A percentile compares a stretch with the other conserved stretches of the same genome.
Evolutionary conservation across 2,797 vertebrate species (phyloP).

Genomic region (Florisuga fusca): DNA sequence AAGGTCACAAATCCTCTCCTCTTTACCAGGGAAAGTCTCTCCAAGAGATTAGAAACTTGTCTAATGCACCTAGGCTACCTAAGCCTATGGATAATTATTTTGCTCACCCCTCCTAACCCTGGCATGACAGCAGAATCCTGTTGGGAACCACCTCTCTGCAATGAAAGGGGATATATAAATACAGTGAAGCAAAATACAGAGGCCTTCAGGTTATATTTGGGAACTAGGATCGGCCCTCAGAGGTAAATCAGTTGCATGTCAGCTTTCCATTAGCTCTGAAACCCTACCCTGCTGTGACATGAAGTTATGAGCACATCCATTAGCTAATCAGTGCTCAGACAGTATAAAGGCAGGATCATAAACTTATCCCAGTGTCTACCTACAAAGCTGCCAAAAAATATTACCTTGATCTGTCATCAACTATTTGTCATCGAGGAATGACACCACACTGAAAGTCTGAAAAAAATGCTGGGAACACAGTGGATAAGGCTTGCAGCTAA

Average conservation of each 20-base stretch:
- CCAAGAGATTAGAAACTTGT: constrained; percentile 44
- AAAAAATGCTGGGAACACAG: background rate
- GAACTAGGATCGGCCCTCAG: background rate
- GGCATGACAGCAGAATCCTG: background rate
- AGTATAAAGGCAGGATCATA: background rate
- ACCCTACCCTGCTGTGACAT: background rate
- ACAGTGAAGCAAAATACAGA: background rate
- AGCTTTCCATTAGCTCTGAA: background rate
- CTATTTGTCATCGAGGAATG: background rate
- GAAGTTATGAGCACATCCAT: background rate
- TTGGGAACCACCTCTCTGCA: background rate
- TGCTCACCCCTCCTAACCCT: background rate
- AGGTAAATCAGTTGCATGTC: background rate
- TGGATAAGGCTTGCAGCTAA: background rate
- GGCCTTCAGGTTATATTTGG: background rate
- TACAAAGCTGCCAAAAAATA: background rate
- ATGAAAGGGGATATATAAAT: background rate
- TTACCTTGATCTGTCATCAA: background rate
- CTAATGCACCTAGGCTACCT: constrained; percentile 24
- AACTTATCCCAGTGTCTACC: background rate
- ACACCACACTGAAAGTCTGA: background rate
- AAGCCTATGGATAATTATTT: background rate
- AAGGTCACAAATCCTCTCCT: constrained; percentile 9
- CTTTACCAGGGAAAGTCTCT: constrained; percentile 8
- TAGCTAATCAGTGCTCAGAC: background rate